Evolutionary conservation across 2,888 invertebrate species (phyloP), one percentile per base, ranked within the genome.

Genomic region (Pimpla rufipes): DNA sequence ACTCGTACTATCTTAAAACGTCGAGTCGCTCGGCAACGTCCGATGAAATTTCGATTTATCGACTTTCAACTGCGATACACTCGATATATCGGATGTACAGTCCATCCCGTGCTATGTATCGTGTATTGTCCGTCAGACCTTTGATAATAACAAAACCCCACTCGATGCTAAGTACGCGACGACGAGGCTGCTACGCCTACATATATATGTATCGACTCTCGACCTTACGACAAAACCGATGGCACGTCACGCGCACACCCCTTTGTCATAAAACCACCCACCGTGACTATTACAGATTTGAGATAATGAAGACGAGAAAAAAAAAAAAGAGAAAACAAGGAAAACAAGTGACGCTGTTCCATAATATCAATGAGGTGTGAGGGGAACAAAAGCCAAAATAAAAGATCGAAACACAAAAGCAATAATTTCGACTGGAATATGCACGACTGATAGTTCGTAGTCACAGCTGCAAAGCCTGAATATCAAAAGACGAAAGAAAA

Each of bases 391-490:
- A 75, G 57, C 70, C 23, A 79, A 75, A 70, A 57, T 70, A 70
- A 78, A 73, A 78, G 29, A 29, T 29, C 10, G 4, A 62, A 73
- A 62, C 18, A 18, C 37, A 74, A 86, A 86, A 88, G 88, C 89
- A 88, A 89, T 89, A 89, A 85, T 83, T 82, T 84, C 81, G 67
- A 81, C 82, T 74, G 83, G 85, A 83, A 86, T 84, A 77, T 75
- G 79, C 67, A 83, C 85, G 88, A 88, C 89, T 89, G 88, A 88
- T 87, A 87, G 87, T 87, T 85, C 75, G 67, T 89, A 88, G 82
- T 52, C 68, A 79, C 73, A 71, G 85, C 67, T 73, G 67, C 71
- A 75, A 84, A 73, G 66, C 85, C 74, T 71, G 59, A 74, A 79
- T 86, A 83, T 76, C 76, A 85, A 67, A 80, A 80, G 52, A 73